phyloP scores from a whole-genome alignment of 2,797 vertebrate species.

The Melanotaenia maccullochi region DNA sequence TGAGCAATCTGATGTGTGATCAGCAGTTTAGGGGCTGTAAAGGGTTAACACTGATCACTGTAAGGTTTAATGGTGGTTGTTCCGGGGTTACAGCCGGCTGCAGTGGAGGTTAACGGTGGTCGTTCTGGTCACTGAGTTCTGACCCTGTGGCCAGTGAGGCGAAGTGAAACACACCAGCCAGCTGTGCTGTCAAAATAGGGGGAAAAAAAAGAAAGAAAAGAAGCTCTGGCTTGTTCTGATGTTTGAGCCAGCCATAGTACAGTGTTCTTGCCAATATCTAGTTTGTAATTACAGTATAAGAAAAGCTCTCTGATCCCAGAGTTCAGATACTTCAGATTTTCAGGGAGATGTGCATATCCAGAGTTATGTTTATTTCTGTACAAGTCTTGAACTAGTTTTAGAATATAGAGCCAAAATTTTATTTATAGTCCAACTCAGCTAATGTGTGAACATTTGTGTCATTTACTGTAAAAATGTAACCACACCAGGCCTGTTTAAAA shows the following conservation, averaged over 20 bases:
- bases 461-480: not conserved
- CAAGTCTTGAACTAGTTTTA: slow-evolving; percentile 3
- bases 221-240: slow-evolving; percentile 47
- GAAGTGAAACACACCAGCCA: slow-evolving; percentile 86
- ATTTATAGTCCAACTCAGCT: not conserved
- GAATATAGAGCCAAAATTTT: not conserved
- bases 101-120: slow-evolving; percentile 70
- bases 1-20: slow-evolving; percentile 27
- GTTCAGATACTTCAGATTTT: slow-evolving; percentile 19
- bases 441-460: not conserved
- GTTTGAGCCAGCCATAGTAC: slow-evolving; percentile 27
- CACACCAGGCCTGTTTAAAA: not conserved
- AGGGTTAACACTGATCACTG: slow-evolving; percentile 49
- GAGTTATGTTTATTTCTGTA: slow-evolving; percentile 20
- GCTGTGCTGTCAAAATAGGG: slow-evolving; percentile 86
- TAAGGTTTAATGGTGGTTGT: slow-evolving; percentile 59
- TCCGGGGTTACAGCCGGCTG: slow-evolving; percentile 66
- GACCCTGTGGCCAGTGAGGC: slow-evolving; percentile 86
- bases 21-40: slow-evolving; percentile 39
- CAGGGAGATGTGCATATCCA: slow-evolving; percentile 11
- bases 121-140: slow-evolving; percentile 73
- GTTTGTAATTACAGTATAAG: slow-evolving; percentile 35
- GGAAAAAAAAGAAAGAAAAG: not conserved
- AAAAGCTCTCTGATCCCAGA: slow-evolving; percentile 11
- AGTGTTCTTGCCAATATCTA: slow-evolving; percentile 78